Percentiles rank a stretch among this genome's conserved stretches.
Evolutionary conservation across 2,888 invertebrate genomes (phyloP).

Genomic region (Leptinotarsa haldemani): DNA sequence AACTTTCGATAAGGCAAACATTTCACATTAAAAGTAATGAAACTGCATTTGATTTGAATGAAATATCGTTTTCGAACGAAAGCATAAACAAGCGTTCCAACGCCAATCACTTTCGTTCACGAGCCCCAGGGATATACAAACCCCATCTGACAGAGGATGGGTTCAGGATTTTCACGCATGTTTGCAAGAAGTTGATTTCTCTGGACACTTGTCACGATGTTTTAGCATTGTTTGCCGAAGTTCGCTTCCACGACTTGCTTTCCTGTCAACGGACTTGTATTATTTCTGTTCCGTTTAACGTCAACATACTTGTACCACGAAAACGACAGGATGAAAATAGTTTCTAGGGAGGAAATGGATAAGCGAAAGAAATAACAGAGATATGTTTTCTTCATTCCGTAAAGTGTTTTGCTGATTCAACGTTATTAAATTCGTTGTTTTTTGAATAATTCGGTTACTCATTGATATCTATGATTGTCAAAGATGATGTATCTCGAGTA

Average conservation of each 20-base stretch:
- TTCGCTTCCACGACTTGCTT: conserved; percentile 38
- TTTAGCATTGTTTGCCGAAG: conserved; percentile 49
- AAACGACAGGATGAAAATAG: conserved; percentile 9
- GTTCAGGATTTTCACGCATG: conserved; percentile 55
- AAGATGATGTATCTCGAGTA: too few relatives aligned
- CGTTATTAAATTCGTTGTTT: too few relatives aligned
- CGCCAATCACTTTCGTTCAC: not conserved
- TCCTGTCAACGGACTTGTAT: conserved; percentile 17
- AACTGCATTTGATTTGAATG: too few relatives aligned
- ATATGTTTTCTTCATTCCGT: not conserved
- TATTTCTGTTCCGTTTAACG: conserved; percentile 15
- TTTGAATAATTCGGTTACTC: too few relatives aligned
- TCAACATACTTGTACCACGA: conserved; percentile 10
- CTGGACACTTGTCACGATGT: conserved; percentile 55
- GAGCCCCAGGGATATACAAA: not conserved
- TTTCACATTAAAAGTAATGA: too few relatives aligned
- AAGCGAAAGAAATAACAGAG: not conserved
- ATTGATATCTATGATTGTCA: too few relatives aligned
- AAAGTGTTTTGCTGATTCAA: too few relatives aligned
- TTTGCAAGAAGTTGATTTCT: conserved; percentile 54
- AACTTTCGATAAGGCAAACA: too few relatives aligned
- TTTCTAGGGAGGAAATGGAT: conserved; percentile 7
- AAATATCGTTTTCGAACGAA: not conserved
- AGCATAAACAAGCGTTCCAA: not conserved
- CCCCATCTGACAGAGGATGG: conserved; percentile 42